phyloP scores from a whole-genome alignment of 1,140 invertebrate genomes.

The Drosophila lacertosa region DNA sequence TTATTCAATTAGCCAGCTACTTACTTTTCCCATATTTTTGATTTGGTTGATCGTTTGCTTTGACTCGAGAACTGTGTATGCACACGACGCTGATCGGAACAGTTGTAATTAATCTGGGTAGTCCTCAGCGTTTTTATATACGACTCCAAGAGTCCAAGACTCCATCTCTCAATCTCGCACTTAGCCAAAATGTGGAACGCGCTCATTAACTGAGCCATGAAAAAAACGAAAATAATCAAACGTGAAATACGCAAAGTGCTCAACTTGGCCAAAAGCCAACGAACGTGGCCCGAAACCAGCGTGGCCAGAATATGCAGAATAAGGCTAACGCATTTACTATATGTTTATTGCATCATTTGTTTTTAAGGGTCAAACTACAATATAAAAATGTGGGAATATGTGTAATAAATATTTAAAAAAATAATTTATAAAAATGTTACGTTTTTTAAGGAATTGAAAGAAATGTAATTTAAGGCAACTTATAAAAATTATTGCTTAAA shows the following conservation, averaged over 20 bases:
- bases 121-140: conserved; percentile 73
- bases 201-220: conserved; percentile 63
- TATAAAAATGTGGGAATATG: background rate
- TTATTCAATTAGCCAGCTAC: conserved; percentile 10
- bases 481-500: no score
- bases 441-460: no score
- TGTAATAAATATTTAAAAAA: background rate
- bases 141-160: conserved; percentile 40
- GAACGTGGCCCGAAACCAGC: background rate
- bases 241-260: conserved; percentile 69
- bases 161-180: conserved; percentile 27
- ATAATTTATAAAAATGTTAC: no score
- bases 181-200: conserved; percentile 43
- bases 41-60: conserved; percentile 1
- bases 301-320: background rate
- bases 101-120: conserved; percentile 69
- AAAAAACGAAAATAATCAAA: conserved; percentile 63
- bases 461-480: no score
- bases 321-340: background rate
- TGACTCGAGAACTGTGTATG: conserved; percentile 52
- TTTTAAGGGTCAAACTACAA: background rate
- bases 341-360: background rate
- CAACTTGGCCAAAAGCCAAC: conserved; percentile 26
- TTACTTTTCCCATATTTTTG: conserved; percentile 66
- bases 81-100: conserved; percentile 61